Evolutionary conservation across 2,888 invertebrate genomes (phyloP), one percentile per base, ranked within the genome.

Genomic region (Eupithecia tripunctaria): DNA sequence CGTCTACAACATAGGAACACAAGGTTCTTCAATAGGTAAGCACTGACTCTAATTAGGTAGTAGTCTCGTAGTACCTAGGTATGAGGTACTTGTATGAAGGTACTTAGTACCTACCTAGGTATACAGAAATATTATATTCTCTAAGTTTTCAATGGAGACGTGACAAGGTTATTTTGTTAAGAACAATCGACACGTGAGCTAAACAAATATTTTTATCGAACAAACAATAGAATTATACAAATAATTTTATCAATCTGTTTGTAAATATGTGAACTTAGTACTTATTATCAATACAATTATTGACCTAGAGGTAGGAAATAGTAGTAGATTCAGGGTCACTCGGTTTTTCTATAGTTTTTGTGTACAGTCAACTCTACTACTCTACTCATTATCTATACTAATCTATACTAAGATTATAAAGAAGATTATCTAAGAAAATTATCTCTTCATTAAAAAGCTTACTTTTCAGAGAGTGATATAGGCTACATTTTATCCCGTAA

Each of bases 121-220:
- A 0, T 12, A 10, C 21, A 10, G 21, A 51, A 21, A 51, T 2
- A 51, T n/a, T 51, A 21, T 15, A 2, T 21, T 21, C 25, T 25
- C 12, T 56, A 56, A 4, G 21, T 51, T 51, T 51, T 51, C 47
- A 14, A 56, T 56, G 4, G 25, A 25, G 25, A 56, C 56, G 56
- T 56, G 25, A 56, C 56, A 56, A 56, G 56, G 56, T 56, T 21
- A 56, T 56, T 25, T 56, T 56, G 56, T 14, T 25, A 14, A 56
- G 56, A 56, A 64, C 64, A 64, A 64, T 64, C 64, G 38, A 38
- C 64, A 64, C 64, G 64, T 64, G 64, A 64, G 38, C 21, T 64
- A 38, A 64, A 64, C 64, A 41, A 64, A 64, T 64, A 64, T 21
- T 64, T 62, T 27, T 25, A 18, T 8, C n/a, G 27, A 60, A 2